phyloP scores from a whole-genome alignment of 2,797 vertebrate species.

The Dendrocincla tyrannina region DNA sequence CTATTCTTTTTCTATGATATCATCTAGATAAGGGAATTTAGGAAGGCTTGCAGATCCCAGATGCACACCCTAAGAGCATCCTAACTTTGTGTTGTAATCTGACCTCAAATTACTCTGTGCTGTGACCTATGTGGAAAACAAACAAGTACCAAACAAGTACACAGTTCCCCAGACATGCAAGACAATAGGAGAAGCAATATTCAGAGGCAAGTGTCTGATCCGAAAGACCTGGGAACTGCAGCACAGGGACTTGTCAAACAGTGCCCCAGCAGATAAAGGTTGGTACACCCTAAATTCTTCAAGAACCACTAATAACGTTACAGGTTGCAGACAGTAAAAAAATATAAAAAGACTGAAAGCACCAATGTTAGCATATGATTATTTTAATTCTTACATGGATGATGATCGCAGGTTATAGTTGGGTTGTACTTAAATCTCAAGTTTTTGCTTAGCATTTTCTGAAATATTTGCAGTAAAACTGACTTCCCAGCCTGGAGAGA shows the following conservation, averaged over 20 bases:
- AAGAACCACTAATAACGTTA: background rate
- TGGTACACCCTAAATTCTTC: background rate
- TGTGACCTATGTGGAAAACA: background rate
- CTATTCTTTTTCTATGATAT: background rate
- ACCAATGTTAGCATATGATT: rapidly evolving
- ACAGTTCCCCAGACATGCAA: background rate
- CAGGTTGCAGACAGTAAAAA: background rate
- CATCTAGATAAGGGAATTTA: background rate
- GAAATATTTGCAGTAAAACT: background rate
- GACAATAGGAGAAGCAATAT: background rate
- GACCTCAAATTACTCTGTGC: background rate
- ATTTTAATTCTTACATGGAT: background rate
- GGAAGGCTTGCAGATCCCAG: background rate
- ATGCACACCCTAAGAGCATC: background rate
- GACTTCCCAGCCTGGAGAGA: background rate
- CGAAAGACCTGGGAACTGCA: background rate
- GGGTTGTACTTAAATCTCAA: background rate
- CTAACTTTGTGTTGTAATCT: background rate
- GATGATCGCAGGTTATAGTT: background rate
- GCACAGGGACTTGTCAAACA: rapidly evolving
- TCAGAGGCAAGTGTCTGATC: background rate
- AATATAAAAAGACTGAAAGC: background rate
- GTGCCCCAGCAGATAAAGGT: no score
- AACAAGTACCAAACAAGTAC: background rate
- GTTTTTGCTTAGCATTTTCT: background rate